Percentiles rank a stretch among this genome's conserved stretches.
These are phyloP conservation scores for Erythrolamprus reginae DNA, from an alignment of 2,113 vertebrate species.

Conservation along the genomic window DNA sequence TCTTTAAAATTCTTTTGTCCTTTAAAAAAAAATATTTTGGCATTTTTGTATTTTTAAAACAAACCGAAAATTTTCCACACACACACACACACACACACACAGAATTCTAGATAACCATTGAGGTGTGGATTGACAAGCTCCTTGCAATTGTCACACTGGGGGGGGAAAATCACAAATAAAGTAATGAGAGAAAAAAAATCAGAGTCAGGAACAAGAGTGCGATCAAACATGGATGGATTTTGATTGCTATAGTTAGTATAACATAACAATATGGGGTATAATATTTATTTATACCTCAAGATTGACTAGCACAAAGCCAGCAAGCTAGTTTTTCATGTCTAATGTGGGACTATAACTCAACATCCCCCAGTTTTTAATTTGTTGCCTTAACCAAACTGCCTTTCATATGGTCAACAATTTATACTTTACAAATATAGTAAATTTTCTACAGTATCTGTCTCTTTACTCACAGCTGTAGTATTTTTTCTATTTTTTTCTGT, in stretches of 20 bases:
- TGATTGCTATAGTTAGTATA: neutral
- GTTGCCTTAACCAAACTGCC: neutral
- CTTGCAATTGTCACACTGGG: neutral
- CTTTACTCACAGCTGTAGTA: neutral
- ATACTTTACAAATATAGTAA: neutral
- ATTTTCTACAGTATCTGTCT: neutral
- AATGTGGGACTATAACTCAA: neutral
- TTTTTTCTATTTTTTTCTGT: too few relatives aligned
- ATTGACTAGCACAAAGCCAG: neutral
- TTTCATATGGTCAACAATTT: neutral
- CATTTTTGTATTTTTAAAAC: too few relatives aligned
- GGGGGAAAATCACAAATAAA: neutral
- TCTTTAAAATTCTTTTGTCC: too few relatives aligned
- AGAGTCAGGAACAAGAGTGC: neutral
- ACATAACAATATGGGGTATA: neutral
- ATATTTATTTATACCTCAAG: neutral
- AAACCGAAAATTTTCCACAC: too few relatives aligned
- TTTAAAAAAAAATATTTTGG: too few relatives aligned
- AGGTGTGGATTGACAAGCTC: neutral
- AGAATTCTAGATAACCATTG: neutral
- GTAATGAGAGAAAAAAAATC: neutral
- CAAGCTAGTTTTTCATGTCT: neutral
- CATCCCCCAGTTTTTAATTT: neutral
- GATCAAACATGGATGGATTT: neutral
- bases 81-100: too few relatives aligned